Conservation (phyloP, 2,113 vertebrate genomes). For the Cairina moschata region DNA sequence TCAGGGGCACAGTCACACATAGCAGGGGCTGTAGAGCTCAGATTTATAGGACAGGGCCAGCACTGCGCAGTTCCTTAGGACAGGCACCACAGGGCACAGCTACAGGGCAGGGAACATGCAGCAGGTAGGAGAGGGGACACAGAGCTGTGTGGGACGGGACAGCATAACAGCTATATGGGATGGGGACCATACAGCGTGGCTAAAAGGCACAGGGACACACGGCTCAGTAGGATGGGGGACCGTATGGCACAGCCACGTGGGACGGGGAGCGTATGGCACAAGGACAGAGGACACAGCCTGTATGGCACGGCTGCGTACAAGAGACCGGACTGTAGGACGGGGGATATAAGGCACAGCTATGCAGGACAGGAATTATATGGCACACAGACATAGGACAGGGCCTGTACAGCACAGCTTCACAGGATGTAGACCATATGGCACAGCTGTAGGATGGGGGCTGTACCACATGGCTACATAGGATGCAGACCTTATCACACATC, state of each 20-base stretch:
- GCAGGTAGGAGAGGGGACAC: neutral
- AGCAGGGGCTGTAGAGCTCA: neutral
- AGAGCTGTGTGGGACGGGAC: neutral
- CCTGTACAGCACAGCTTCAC: neutral
- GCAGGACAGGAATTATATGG: neutral
- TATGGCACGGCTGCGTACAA: neutral
- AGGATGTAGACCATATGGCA: neutral
- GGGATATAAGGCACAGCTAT: no score
- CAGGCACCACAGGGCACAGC: accelerated
- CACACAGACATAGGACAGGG: neutral
- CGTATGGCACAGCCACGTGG: neutral
- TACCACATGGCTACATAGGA: neutral
- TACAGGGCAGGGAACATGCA: neutral
- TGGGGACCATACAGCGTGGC: neutral
- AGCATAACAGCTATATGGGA: neutral
- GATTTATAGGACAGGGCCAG: neutral
- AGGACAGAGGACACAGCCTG: neutral
- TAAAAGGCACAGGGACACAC: neutral
- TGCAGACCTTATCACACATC: neutral
- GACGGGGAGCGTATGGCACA: neutral
- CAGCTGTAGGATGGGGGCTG: neutral
- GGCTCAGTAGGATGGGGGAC: neutral
- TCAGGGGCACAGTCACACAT: neutral
- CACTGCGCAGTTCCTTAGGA: neutral
- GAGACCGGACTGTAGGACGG: no score